Evolutionary conservation across 92 coral and sea anemone genomes (phyloP).

Genomic region (Bergia sp.): DNA sequence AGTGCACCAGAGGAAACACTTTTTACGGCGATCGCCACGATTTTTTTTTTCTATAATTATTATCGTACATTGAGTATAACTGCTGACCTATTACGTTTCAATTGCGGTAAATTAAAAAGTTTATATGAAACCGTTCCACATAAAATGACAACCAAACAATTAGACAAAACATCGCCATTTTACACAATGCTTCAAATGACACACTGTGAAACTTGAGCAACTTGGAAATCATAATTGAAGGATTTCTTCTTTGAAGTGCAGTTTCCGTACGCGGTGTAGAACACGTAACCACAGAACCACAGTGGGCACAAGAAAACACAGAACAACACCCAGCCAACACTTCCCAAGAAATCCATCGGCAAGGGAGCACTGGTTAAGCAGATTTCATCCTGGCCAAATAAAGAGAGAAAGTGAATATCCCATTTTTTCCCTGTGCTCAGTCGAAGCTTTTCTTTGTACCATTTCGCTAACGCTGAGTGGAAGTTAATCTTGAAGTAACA

Average conservation of each 20-base stretch:
- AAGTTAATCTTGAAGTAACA: slow-evolving; percentile 19
- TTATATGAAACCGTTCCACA: background rate
- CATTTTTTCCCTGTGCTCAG: slow-evolving; percentile 19
- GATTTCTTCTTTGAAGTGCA: slow-evolving; percentile 4
- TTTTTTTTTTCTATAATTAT: no score
- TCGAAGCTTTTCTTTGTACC: slow-evolving; percentile 29
- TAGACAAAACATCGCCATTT: background rate
- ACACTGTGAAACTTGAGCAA: slow-evolving; percentile 2
- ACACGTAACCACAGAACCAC: slow-evolving; percentile 22
- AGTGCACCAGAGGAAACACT: no score
- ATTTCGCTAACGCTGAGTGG: slow-evolving; percentile 5
- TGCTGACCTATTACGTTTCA: no score
- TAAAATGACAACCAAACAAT: background rate
- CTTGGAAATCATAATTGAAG: slow-evolving; percentile 14
- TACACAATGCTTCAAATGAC: background rate
- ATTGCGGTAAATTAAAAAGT: no score
- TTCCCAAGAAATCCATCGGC: slow-evolving; percentile 10
- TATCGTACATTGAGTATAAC: no score
- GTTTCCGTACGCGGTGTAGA: slow-evolving; percentile 21
- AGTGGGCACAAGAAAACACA: slow-evolving; percentile 18
- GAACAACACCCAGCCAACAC: slow-evolving; percentile 26
- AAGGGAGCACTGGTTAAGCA: slow-evolving; percentile 5
- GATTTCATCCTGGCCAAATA: slow-evolving; percentile 24
- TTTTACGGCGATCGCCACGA: no score
- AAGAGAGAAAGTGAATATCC: slow-evolving; percentile 8